Evolutionary conservation across 2,888 invertebrate species (phyloP).

Genomic region (Abrostola tripartita): DNA sequence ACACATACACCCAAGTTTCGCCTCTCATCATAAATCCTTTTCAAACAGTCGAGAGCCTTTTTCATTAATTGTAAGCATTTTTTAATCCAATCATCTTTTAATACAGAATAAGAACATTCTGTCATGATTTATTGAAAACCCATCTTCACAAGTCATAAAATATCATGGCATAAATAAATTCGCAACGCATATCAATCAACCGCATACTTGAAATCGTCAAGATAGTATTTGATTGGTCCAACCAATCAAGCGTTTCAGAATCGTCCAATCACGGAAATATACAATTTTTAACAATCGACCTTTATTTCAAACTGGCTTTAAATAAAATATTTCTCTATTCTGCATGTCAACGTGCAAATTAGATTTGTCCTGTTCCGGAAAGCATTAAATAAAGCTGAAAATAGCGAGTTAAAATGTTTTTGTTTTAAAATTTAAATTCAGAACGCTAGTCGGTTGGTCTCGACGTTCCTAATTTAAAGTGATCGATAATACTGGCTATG

Average conservation of each 20-base stretch:
- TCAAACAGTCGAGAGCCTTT: no score
- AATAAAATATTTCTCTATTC: conserved; percentile 6
- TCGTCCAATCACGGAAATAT: background rate
- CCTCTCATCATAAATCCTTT: no score
- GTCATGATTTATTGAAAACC: no score
- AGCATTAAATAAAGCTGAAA: conserved; percentile 5
- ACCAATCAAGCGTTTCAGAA: background rate
- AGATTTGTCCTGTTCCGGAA: conserved; percentile 6
- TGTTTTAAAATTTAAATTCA: conserved; percentile 27
- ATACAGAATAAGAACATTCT: no score
- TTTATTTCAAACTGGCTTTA: background rate
- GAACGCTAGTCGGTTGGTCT: background rate
- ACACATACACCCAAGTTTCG: no score
- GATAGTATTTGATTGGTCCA: background rate
- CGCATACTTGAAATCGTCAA: background rate
- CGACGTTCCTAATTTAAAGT: conserved; percentile 41
- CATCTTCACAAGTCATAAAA: no score
- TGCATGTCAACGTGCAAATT: conserved; percentile 12
- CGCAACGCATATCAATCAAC: no score
- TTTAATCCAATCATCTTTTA: no score
- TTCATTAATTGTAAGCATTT: no score
- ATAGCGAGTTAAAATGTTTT: conserved; percentile 4
- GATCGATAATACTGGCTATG: conserved; percentile 40
- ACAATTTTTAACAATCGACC: conserved; percentile 2
- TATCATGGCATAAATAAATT: no score